phyloP scores from a whole-genome alignment of 1,140 invertebrate genomes.

The Dendroctonus valens region DNA sequence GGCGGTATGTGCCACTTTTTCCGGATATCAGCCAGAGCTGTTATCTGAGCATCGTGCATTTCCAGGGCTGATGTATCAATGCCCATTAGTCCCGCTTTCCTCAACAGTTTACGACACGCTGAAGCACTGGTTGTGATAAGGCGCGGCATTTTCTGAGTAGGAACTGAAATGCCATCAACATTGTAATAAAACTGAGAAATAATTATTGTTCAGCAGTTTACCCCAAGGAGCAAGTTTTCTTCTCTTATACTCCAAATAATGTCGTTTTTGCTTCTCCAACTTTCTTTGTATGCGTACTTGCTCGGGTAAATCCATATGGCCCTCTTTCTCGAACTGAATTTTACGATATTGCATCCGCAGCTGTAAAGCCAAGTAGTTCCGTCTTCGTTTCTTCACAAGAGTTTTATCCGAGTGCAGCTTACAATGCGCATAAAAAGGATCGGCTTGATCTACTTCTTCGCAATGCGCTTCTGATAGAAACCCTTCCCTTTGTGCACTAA shows the following conservation, averaged over 20 bases:
- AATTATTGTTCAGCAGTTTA: conserved; percentile 49
- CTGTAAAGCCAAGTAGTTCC: conserved; percentile 88
- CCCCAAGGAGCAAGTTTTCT: conserved; percentile 81
- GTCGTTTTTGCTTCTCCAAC: conserved; percentile 71
- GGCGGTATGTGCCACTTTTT: conserved; percentile 94
- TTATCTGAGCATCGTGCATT: conserved; percentile 75
- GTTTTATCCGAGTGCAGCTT: conserved; percentile 87
- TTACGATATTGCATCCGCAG: conserved; percentile 72
- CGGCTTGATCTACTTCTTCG: conserved; percentile 91
- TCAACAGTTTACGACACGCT: conserved; percentile 77
- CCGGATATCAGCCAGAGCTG: conserved; percentile 76
- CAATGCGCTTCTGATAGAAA: conserved; percentile 89
- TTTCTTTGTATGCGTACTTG: conserved; percentile 75
- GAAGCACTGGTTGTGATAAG: conserved; percentile 87
- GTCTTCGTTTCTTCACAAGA: conserved; percentile 72
- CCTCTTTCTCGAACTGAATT: conserved; percentile 55
- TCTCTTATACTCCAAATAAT: conserved; percentile 73
- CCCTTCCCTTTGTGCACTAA: conserved; percentile 89
- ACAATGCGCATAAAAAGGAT: conserved; percentile 97
- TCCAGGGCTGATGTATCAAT: conserved; percentile 76
- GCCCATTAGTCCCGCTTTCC: conserved; percentile 89
- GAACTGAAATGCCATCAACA: conserved; percentile 58
- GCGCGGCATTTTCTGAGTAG: conserved; percentile 91
- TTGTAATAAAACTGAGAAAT: conserved; percentile 9
- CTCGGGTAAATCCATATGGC: conserved; percentile 60